Percentiles rank a stretch among this genome's conserved stretches.
Conservation (phyloP, 2,113 vertebrate genomes). For the Apeltes quadracus region DNA sequence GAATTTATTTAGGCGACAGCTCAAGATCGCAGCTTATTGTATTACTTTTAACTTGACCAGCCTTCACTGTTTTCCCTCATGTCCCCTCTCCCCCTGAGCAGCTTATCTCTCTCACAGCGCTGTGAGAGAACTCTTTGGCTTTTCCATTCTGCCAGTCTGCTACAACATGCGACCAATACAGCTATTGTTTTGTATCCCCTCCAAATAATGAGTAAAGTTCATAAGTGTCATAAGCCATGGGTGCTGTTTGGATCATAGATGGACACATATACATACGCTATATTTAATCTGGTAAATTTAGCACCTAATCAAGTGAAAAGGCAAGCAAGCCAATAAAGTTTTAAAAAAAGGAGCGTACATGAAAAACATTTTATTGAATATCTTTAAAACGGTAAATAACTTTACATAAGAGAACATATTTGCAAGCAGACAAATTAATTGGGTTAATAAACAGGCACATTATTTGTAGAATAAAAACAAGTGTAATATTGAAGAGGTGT, state of each 20-base stretch:
- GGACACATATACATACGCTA: no score
- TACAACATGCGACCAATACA: slow-evolving; percentile 6
- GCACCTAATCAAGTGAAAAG: no score
- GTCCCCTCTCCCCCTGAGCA: slow-evolving; percentile 15
- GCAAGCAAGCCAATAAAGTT: no score
- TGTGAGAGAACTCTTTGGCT: slow-evolving; percentile 38
- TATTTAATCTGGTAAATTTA: no score
- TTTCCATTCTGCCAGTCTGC: slow-evolving; percentile 1
- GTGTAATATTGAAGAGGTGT: background rate
- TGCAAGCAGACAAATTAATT: slow-evolving; percentile 23
- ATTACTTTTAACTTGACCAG: background rate
- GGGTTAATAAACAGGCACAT: background rate
- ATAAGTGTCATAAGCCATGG: background rate
- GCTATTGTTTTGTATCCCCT: background rate
- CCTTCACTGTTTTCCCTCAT: slow-evolving; percentile 15
- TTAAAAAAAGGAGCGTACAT: no score
- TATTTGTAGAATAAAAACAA: slow-evolving; percentile 26
- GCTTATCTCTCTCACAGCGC: slow-evolving; percentile 48
- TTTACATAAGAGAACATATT: background rate
- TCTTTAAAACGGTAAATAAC: background rate
- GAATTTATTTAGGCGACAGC: background rate
- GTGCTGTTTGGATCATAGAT: no score
- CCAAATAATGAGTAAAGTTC: background rate
- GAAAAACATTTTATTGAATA: background rate
- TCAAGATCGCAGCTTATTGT: background rate